phyloP scores from a whole-genome alignment of 1,140 invertebrate species.

The Bombus terrestris region DNA sequence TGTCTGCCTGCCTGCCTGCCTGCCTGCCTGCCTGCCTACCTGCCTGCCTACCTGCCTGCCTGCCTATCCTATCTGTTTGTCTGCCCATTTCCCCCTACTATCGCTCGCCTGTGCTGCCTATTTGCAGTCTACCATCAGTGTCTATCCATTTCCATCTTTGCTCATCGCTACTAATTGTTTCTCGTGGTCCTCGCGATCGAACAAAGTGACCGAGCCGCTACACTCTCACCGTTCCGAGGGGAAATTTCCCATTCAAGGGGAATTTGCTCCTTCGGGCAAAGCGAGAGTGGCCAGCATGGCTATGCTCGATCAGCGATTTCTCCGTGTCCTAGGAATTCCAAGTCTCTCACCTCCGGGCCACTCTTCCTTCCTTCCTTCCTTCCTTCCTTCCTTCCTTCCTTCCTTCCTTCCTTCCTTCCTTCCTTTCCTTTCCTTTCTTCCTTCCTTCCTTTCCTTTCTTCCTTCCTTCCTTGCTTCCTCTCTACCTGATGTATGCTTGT shows the following conservation, averaged over 20 bases:
- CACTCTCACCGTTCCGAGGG: background rate
- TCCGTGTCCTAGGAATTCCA: background rate
- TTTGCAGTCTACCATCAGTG: background rate
- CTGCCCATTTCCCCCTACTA: background rate
- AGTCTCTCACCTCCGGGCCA: background rate
- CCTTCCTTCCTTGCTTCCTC: background rate
- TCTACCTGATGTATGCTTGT: constrained; percentile 13
- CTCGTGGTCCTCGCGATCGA: background rate
- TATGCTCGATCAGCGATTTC: background rate
- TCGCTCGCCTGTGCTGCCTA: background rate
- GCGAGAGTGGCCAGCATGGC: background rate
- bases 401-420: background rate
- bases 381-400: background rate
- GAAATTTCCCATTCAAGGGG: background rate
- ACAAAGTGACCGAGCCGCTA: background rate
- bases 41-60: background rate
- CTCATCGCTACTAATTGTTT: background rate
- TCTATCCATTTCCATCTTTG: background rate
- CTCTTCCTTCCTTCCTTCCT: constrained; percentile 8
- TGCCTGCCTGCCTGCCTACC: background rate
- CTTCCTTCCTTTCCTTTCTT: background rate
- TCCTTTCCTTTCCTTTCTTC: no score
- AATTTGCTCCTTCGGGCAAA: background rate
- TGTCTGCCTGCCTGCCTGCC: background rate
- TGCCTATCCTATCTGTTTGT: background rate